Percentiles rank a stretch among this genome's conserved stretches.
phyloP scores from a whole-genome alignment of 2,888 invertebrate genomes.

The Aspidapion aeneum region DNA sequence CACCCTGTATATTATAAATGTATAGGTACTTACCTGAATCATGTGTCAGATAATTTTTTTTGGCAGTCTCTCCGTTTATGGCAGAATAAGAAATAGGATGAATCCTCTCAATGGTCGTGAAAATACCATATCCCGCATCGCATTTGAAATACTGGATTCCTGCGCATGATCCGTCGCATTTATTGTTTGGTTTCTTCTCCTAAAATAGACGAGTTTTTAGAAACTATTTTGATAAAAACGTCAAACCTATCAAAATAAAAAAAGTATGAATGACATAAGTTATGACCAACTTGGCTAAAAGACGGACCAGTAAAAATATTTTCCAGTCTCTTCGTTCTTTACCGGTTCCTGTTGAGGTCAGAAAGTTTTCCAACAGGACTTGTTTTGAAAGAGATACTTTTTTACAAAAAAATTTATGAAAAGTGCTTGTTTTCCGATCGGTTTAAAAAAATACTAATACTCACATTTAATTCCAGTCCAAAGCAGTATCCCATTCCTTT shows the following conservation, averaged over 20 bases:
- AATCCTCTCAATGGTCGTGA: slow-evolving; percentile 45
- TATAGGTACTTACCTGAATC: too few relatives aligned
- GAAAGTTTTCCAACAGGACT: background rate
- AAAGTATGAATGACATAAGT: background rate
- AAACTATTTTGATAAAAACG: background rate
- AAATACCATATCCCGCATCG: slow-evolving; percentile 42
- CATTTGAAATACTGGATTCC: slow-evolving; percentile 45
- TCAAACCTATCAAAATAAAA: background rate
- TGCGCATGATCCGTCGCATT: slow-evolving; percentile 44
- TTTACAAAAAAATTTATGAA: background rate
- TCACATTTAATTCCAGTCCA: slow-evolving; percentile 57
- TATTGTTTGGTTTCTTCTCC: slow-evolving; percentile 42
- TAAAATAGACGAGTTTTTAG: too few relatives aligned
- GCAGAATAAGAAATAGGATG: slow-evolving; percentile 22
- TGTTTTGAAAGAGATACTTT: background rate
- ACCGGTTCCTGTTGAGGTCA: too few relatives aligned
- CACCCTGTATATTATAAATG: too few relatives aligned
- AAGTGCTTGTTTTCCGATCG: too few relatives aligned
- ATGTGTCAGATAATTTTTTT: too few relatives aligned
- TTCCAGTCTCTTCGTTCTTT: too few relatives aligned
- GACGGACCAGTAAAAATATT: too few relatives aligned
- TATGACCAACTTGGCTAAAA: too few relatives aligned
- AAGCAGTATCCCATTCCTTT: slow-evolving; percentile 54
- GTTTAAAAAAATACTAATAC: too few relatives aligned
- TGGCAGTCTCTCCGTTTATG: too few relatives aligned